A percentile compares a stretch with the other conserved stretches of the same genome.
These are phyloP conservation scores for Melanotaenia duboulayi DNA, from an alignment of 2,113 vertebrate species.

Conservation along the genomic window DNA sequence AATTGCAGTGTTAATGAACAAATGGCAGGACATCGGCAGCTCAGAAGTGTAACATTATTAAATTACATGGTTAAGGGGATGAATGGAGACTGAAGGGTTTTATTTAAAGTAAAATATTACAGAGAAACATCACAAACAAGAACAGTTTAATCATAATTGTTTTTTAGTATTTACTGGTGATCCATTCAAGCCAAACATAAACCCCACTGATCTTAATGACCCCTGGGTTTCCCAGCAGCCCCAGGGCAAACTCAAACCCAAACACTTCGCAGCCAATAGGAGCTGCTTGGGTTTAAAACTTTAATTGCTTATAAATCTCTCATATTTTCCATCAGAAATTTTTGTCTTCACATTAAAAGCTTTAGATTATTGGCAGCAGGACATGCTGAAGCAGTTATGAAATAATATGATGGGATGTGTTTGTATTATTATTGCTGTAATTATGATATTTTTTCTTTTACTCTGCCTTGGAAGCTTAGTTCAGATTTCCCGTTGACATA, in stretches of 20 bases:
- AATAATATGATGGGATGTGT: conserved; percentile 39
- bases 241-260: not conserved
- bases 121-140: no score
- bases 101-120: not conserved
- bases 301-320: conserved; percentile 33
- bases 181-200: conserved; percentile 4
- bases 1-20: conserved; percentile 38
- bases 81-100: not conserved
- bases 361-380: conserved; percentile 35
- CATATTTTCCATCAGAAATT: conserved; percentile 21
- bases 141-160: not conserved
- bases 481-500: conserved; percentile 9
- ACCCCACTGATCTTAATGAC: not conserved
- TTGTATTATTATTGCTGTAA: conserved; percentile 14
- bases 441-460: conserved; percentile 4
- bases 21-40: conserved; percentile 25
- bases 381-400: conserved; percentile 37
- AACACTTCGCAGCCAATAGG: conserved; percentile 3
- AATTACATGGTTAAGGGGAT: not conserved
- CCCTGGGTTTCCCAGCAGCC: not conserved
- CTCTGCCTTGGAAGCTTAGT: conserved; percentile 16
- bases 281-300: conserved; percentile 14
- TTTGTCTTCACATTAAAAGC: conserved; percentile 21
- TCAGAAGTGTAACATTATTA: conserved; percentile 20
- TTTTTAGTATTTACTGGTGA: no score